Percentiles rank a stretch among this genome's conserved stretches.
phyloP scores from a whole-genome alignment of 2,113 vertebrate species.

The Mohoua ochrocephala region DNA sequence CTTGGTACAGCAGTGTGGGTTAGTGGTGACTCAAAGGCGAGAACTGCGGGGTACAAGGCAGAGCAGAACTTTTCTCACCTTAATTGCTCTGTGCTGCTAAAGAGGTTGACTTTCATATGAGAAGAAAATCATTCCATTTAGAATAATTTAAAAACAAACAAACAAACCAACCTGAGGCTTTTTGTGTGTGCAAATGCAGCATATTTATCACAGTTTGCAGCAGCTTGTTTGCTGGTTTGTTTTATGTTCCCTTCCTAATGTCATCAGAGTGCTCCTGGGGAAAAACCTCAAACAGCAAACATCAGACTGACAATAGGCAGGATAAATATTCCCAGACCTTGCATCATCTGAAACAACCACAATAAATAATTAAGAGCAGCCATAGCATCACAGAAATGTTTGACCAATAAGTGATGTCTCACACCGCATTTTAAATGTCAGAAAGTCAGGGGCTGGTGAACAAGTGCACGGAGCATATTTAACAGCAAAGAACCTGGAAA shows the following conservation, averaged over 20 bases:
- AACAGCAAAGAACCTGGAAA: background rate
- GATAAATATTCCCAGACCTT: slow-evolving; percentile 5
- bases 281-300: slow-evolving; percentile 7
- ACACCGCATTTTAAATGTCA: background rate
- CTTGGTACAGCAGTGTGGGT: background rate
- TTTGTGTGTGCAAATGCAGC: background rate
- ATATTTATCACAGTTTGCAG: background rate
- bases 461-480: background rate
- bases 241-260: slow-evolving; percentile 23
- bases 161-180: background rate
- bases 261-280: background rate
- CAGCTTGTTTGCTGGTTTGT: slow-evolving; percentile 10
- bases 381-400: background rate
- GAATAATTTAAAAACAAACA: background rate
- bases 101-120: background rate
- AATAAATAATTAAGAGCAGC: slow-evolving; percentile 39
- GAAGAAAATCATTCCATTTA: background rate
- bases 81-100: background rate
- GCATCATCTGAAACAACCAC: background rate
- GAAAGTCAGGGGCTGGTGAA: background rate
- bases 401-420: slow-evolving; percentile 1
- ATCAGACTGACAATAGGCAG: background rate
- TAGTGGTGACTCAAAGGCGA: background rate
- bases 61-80: background rate
- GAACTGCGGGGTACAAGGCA: background rate